A percentile compares a stretch with the other conserved stretches of the same genome.
phyloP scores from a whole-genome alignment of 2,797 vertebrate species.

The Perdix hodgsoniae region DNA sequence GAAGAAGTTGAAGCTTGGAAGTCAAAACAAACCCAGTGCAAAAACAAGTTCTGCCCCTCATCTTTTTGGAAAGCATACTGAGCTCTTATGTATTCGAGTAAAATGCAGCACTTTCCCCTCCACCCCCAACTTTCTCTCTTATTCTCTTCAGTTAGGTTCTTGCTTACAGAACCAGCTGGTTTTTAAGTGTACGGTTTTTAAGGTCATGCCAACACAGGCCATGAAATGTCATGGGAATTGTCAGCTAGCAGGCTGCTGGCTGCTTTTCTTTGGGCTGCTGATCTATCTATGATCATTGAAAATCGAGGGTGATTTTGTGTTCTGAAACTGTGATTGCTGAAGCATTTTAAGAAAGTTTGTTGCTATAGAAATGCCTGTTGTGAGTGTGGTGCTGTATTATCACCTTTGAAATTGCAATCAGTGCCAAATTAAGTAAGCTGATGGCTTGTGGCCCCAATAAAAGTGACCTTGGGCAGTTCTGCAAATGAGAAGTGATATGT shows the following conservation, averaged over 20 bases:
- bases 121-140: neutral
- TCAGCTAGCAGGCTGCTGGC: neutral
- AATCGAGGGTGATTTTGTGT: neutral
- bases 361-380: neutral
- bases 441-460: constrained; percentile 42
- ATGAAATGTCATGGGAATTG: neutral
- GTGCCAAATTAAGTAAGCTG: constrained; percentile 56
- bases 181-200: neutral
- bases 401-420: constrained; percentile 54
- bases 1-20: neutral
- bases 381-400: constrained; percentile 24
- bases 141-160: neutral
- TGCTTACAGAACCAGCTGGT: neutral
- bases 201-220: neutral
- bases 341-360: neutral
- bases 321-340: neutral
- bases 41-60: neutral
- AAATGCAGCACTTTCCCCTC: neutral
- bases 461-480: constrained; percentile 69
- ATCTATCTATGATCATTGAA: neutral
- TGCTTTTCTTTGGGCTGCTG: neutral
- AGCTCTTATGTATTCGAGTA: neutral
- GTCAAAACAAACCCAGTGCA: neutral
- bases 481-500: neutral
- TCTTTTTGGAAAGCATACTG: neutral